phyloP scores from a whole-genome alignment of 2,113 vertebrate species.

The Triplophysa dalaica region DNA sequence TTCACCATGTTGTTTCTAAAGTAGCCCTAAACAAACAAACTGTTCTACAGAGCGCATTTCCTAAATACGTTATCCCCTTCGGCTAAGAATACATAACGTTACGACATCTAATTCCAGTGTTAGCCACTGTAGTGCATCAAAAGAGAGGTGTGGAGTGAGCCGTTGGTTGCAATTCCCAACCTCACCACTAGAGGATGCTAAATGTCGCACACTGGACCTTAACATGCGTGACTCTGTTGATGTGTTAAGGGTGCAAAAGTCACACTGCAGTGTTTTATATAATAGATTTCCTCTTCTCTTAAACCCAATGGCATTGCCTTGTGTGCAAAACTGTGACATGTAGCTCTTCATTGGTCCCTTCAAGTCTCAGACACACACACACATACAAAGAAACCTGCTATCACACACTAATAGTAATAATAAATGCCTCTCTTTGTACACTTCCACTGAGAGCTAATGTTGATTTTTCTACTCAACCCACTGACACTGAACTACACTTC shows the following conservation, averaged over 20 bases:
- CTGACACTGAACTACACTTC: slow-evolving; percentile 64
- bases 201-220: no score
- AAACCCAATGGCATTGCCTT: slow-evolving; percentile 1
- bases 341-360: slow-evolving; percentile 1
- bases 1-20: no score
- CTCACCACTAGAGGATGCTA: no score
- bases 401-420: slow-evolving; percentile 41
- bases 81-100: no score
- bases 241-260: background rate
- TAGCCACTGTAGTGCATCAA: no score
- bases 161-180: no score
- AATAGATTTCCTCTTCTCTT: slow-evolving; percentile 3
- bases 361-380: slow-evolving; percentile 32
- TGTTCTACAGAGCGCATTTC: no score
- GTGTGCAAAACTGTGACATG: slow-evolving; percentile 16
- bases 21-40: no score
- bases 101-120: no score
- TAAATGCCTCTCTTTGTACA: slow-evolving; percentile 46
- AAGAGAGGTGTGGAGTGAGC: no score
- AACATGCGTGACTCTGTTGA: background rate
- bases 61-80: no score
- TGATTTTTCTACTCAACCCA: slow-evolving; percentile 64
- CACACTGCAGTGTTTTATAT: slow-evolving; percentile 10
- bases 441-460: slow-evolving; percentile 53
- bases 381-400: background rate